A percentile compares a stretch with the other conserved stretches of the same genome.
Conservation (phyloP, 2,888 invertebrate species). For the Stramonita haemastoma region DNA sequence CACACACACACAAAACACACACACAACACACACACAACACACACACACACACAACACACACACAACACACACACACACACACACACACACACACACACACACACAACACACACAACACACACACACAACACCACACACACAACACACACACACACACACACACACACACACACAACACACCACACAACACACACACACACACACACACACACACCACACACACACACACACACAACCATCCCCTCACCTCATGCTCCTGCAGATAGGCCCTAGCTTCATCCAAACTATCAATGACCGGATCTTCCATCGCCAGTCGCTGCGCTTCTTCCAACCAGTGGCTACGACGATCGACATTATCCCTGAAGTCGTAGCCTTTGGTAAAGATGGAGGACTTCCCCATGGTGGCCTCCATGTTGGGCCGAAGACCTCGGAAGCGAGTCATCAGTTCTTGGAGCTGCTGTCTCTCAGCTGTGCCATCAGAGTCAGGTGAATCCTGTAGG, state of each 20-base stretch:
- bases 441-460: constrained; percentile 86
- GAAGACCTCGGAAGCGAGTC: constrained; percentile 85
- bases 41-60: not conserved
- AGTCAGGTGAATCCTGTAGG: constrained; percentile 89
- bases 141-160: no score
- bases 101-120: not conserved
- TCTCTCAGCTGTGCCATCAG: constrained; percentile 89
- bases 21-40: not conserved
- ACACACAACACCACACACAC: no score
- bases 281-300: constrained; percentile 69
- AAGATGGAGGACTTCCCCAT: constrained; percentile 95
- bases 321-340: constrained; percentile 81
- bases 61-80: not conserved
- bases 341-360: constrained; percentile 91
- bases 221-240: not conserved
- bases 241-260: constrained; percentile 71
- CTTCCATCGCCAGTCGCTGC: constrained; percentile 65
- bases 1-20: not conserved
- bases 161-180: no score
- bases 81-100: not conserved
- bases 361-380: constrained; percentile 93
- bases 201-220: not conserved
- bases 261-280: constrained; percentile 69
- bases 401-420: constrained; percentile 93
- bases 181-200: no score